These are phyloP conservation scores for Cherax destructor DNA, from an alignment of 1,140 invertebrate species.

Conservation along the genomic window DNA sequence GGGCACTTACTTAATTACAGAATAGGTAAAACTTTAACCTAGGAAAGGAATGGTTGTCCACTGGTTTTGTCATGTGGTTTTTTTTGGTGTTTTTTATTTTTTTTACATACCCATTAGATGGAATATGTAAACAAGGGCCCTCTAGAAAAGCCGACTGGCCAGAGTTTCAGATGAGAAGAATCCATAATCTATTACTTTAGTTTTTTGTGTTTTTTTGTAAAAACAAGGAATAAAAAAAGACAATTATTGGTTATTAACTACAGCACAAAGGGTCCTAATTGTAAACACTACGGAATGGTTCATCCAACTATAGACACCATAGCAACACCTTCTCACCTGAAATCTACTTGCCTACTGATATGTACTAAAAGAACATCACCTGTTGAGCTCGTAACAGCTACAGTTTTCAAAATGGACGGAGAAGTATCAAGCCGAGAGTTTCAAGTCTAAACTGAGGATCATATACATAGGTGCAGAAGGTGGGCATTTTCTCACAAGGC, in stretches of 20 bases:
- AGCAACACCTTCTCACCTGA: constrained; percentile 60
- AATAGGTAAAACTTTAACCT: constrained; percentile 50
- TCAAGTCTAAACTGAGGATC: constrained; percentile 47
- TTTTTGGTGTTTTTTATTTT: constrained; percentile 5
- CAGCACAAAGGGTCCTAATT: constrained; percentile 40
- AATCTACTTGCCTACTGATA: constrained; percentile 57
- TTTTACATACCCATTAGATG: constrained; percentile 27
- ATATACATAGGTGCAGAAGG: constrained; percentile 47
- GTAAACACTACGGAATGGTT: constrained; percentile 28
- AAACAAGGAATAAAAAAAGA: constrained; percentile 16
- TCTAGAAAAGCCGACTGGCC: constrained; percentile 58
- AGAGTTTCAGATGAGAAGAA: constrained; percentile 64
- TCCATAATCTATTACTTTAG: not conserved
- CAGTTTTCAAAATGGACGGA: constrained; percentile 68
- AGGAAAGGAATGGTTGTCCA: constrained; percentile 40
- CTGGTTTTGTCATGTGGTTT: constrained; percentile 28
- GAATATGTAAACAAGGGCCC: constrained; percentile 41
- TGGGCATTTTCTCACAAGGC: constrained; percentile 44
- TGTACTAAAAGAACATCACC: constrained; percentile 69
- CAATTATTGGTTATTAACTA: constrained; percentile 24
- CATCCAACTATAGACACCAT: constrained; percentile 33
- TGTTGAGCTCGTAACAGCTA: constrained; percentile 67
- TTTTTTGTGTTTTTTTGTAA: constrained; percentile 9
- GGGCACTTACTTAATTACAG: constrained; percentile 41
- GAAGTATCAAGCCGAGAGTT: constrained; percentile 48